Base-by-base conservation (phyloP, 2,113 vertebrate genomes). In the Geococcyx californianus region DNA sequence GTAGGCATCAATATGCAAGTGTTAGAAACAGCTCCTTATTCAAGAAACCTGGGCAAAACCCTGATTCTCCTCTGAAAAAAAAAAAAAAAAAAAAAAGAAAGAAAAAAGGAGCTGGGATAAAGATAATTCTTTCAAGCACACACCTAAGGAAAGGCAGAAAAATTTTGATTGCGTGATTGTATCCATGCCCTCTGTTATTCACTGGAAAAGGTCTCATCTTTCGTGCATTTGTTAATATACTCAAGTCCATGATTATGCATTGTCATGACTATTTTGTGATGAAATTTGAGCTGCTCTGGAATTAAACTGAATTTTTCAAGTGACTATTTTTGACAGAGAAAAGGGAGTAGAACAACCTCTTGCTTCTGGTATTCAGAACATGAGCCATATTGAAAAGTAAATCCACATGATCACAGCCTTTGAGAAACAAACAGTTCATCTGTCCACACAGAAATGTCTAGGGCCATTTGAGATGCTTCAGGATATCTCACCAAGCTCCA, bases 1-100 rank as follows among this genome's bases (percentile, higher is more conserved):
- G 72, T 21, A 76, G 89, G 94, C 93, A 90, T 92, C 89, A 81
- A 76, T 73, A 89, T 84, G 68, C 70, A 72, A 92, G 84, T 36
- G 75, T 16, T 77, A 49, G 84, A 49, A 94, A 75, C 55, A 36
- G 42, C 26, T 90, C 63, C 74, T 86, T 64, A 26, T 25, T 91
- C 85, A 29, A 56, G 76, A 60, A 95, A 89, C 84, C 84, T 86
- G 60, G 82, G 85, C 25, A 93, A 95, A 94, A 68, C 14, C 17
- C 63, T 69, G 56, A 64, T 83, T 81, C 44, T 64, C 23, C 51
- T 24, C 20, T 15, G 2, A 36, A 62, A 66, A 34, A 66, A 68
- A 59, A 54, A 62, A 59, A 56, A 64, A 63, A 58, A 31, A 36
- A 62, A 66, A 34, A 66, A 68, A 59, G 42, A 62, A 59, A 56